Conservation (phyloP, 2,797 vertebrate genomes). For the Tiaroga cobitis region DNA sequence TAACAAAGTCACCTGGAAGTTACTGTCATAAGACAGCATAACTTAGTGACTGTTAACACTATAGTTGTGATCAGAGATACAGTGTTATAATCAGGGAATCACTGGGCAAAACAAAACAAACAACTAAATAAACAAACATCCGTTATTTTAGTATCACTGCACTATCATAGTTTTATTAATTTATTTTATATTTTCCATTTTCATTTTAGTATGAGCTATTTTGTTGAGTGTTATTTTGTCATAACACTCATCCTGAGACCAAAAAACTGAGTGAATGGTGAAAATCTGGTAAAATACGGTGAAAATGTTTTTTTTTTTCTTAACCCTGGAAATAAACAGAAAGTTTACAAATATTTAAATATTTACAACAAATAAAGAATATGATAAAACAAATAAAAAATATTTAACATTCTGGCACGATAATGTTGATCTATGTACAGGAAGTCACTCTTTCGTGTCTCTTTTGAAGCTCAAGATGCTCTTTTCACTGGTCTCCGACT, state of each 20-base stretch:
- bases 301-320: neutral
- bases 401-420: neutral
- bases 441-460: too few relatives aligned
- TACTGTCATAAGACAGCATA: neutral
- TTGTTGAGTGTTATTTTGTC: too few relatives aligned
- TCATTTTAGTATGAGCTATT: too few relatives aligned
- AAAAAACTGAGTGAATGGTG: neutral
- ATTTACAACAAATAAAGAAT: neutral
- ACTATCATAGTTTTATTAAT: too few relatives aligned
- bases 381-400: neutral
- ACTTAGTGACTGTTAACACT: neutral
- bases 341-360: neutral
- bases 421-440: too few relatives aligned
- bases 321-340: neutral
- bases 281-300: neutral
- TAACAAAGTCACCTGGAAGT: constrained; percentile 14
- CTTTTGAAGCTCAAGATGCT: too few relatives aligned
- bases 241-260: neutral
- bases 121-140: too few relatives aligned
- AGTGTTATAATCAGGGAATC: neutral
- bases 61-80: neutral
- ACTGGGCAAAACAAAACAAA: neutral
- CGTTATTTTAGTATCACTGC: too few relatives aligned
- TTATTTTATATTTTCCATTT: too few relatives aligned
- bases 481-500: too few relatives aligned